Conservation (phyloP, 2,113 vertebrate species). For the Cacatua alba region DNA sequence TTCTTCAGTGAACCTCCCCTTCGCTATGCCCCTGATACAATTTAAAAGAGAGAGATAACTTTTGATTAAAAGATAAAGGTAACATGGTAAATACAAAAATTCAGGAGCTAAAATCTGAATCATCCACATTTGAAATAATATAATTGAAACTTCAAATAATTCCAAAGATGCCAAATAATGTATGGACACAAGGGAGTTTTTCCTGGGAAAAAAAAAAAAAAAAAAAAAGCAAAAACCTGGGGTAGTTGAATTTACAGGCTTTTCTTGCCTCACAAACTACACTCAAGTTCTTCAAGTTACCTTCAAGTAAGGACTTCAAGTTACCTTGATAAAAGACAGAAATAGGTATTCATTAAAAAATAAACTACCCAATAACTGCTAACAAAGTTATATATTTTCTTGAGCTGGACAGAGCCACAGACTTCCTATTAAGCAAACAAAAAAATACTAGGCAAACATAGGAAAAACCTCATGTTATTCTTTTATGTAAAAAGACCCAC, state of each 20-base stretch:
- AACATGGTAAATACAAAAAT: not conserved
- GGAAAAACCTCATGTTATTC: fast-evolving
- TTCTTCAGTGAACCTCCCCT: not conserved
- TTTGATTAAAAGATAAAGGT: not conserved
- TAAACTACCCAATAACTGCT: not conserved
- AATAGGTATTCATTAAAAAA: not conserved
- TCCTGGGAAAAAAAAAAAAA: not conserved
- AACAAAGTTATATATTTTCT: not conserved
- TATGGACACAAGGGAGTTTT: not conserved
- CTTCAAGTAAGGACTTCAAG: not conserved
- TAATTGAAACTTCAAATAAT: not conserved
- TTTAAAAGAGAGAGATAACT: not conserved
- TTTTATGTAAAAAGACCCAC: not conserved
- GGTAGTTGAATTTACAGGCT: not conserved
- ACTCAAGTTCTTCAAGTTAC: not conserved
- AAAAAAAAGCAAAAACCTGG: not conserved
- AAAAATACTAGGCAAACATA: not conserved
- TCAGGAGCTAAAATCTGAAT: not conserved
- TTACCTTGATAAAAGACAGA: not conserved
- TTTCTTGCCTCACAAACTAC: not conserved
- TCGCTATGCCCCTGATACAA: not conserved
- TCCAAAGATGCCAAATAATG: not conserved
- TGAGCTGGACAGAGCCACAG: not conserved
- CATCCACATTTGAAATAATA: not conserved
- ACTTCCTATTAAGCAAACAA: not conserved